Conservation (phyloP, 2,797 vertebrate species). For the Mormyrus proboscirostris region DNA sequence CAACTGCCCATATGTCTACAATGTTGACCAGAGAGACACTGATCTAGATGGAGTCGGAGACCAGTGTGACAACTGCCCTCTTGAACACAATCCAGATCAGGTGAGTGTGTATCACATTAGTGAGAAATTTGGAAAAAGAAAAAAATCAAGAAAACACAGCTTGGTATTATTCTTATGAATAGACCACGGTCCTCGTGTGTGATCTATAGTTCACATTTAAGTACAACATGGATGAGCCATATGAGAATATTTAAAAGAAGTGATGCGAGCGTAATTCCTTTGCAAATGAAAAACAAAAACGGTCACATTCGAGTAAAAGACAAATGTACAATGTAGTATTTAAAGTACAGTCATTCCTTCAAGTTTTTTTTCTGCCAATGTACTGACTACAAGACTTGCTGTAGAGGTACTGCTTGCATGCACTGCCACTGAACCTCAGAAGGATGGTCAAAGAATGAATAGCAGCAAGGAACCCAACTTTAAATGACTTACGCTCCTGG, state of each 20-base stretch:
- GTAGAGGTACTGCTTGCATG: conserved; percentile 40
- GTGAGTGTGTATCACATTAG: conserved; percentile 48
- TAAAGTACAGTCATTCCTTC: background rate
- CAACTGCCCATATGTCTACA: conserved; percentile 96
- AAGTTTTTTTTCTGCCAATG: conserved; percentile 20
- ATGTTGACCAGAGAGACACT: conserved; percentile 91
- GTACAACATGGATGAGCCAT: background rate
- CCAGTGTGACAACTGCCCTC: conserved; percentile 96
- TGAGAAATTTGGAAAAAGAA: background rate
- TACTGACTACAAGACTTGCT: conserved; percentile 40
- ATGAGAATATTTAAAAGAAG: background rate
- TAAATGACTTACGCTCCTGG: conserved; percentile 20
- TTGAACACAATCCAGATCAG: conserved; percentile 97
- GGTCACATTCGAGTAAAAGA: background rate
- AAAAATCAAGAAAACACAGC: background rate
- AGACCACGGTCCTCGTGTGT: background rate
- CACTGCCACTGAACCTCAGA: conserved; percentile 39
- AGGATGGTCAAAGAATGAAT: conserved; percentile 19
- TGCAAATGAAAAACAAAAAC: background rate
- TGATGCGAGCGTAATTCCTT: background rate
- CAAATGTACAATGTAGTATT: background rate
- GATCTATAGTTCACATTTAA: background rate
- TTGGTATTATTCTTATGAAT: background rate
- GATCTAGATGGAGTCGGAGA: conserved; percentile 94
- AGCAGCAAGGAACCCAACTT: conserved; percentile 29